A percentile compares a stretch with the other conserved stretches of the same genome.
These are phyloP conservation scores for Drosophila meridiana DNA, from an alignment of 2,888 invertebrate genomes.

Conservation along the genomic window DNA sequence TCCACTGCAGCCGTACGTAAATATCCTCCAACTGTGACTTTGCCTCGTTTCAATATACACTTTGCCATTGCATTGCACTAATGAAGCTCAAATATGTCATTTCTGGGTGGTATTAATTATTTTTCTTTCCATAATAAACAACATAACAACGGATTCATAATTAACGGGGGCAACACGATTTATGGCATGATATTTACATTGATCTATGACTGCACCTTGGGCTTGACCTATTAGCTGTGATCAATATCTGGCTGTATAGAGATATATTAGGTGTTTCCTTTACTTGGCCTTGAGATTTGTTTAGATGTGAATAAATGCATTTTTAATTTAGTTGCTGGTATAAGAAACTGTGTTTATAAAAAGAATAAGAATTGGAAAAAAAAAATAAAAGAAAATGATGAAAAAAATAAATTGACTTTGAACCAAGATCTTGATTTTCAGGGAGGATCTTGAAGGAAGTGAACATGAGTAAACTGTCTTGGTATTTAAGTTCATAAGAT, in stretches of 20 bases:
- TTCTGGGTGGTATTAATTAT: constrained; percentile 59
- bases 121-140: constrained; percentile 54
- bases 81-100: constrained; percentile 36
- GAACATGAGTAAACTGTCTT: no score
- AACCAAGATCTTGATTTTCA: no score
- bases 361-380: no score
- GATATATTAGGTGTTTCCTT: background rate
- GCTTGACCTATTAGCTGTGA: constrained; percentile 15
- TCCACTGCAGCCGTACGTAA: constrained; percentile 12
- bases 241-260: background rate
- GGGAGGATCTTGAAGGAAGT: no score
- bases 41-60: constrained; percentile 7
- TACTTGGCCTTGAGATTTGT: background rate
- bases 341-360: background rate
- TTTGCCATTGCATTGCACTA: constrained; percentile 18
- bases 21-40: constrained; percentile 23
- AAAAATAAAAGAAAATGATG: background rate
- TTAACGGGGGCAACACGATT: constrained; percentile 30
- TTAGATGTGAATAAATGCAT: background rate
- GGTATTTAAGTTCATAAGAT: no score
- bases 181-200: constrained; percentile 13
- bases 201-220: constrained; percentile 36
- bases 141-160: constrained; percentile 26
- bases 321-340: background rate
- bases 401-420: no score